phyloP scores from a whole-genome alignment of 2,888 invertebrate species.

The Pocota personata region DNA sequence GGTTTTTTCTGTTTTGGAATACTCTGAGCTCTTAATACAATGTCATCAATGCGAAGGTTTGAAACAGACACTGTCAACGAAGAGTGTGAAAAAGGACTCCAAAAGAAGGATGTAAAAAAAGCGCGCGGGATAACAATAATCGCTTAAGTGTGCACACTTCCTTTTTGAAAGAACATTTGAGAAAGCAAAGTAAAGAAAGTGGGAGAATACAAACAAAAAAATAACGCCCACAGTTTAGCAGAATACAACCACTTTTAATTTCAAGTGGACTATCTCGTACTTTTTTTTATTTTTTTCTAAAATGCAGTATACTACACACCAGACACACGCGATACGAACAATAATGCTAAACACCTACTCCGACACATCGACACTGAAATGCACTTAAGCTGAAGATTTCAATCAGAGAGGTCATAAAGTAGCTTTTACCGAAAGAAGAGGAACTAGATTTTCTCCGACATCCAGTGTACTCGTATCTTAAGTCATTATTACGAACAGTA shows the following conservation, averaged over 20 bases:
- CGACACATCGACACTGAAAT: constrained; percentile 43
- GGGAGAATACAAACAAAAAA: constrained; percentile 7
- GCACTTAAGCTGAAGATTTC: constrained; percentile 57
- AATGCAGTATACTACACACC: constrained; percentile 39
- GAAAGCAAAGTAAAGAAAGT: not conserved
- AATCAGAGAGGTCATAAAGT: constrained; percentile 64
- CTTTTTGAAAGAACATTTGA: constrained; percentile 13
- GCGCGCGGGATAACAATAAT: constrained; percentile 50
- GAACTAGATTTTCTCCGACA: constrained; percentile 6
- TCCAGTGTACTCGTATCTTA: constrained; percentile 30
- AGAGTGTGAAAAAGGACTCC: constrained; percentile 21
- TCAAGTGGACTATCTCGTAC: constrained; percentile 69
- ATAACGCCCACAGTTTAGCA: constrained; percentile 52
- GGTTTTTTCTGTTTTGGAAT: constrained; percentile 20
- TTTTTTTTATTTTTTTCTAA: constrained; percentile 33
- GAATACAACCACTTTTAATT: constrained; percentile 69
- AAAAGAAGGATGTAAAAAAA: not conserved
- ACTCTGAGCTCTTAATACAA: constrained; percentile 67
- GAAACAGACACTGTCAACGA: constrained; percentile 43
- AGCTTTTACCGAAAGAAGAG: constrained; percentile 2
- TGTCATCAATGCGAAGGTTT: constrained; percentile 68
- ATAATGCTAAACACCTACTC: not conserved
- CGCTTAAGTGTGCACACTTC: constrained; percentile 67
- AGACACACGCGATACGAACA: not conserved
- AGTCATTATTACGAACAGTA: not conserved